Evolutionary conservation across 2,888 invertebrate species (phyloP).

Genomic region (Caenorhabditis virilis): DNA sequence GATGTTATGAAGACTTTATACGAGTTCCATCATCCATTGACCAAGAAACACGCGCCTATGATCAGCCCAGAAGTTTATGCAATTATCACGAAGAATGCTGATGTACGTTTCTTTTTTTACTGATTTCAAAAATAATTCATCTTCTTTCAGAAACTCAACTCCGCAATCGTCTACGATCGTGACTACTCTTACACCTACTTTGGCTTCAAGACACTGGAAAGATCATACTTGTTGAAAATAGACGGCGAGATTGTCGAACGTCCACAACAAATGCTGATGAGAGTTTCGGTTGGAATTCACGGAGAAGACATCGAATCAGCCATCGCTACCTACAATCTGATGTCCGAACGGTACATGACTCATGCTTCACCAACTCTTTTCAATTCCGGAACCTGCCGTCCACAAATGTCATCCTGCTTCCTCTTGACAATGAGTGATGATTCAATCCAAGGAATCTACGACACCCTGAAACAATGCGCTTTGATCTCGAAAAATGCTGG

Average conservation of each 20-base stretch:
- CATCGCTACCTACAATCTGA: conserved; percentile 90
- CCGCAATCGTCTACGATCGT: conserved; percentile 92
- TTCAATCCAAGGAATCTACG: conserved; percentile 71
- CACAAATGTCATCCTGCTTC: conserved; percentile 93
- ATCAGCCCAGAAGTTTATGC: conserved; percentile 83
- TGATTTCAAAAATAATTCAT: not conserved
- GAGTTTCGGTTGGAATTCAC: conserved; percentile 94
- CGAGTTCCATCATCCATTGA: conserved; percentile 78
- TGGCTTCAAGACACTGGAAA: conserved; percentile 97
- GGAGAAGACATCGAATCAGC: conserved; percentile 88
- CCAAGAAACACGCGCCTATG: conserved; percentile 80
- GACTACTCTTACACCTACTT: conserved; percentile 97
- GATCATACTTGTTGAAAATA: conserved; percentile 90
- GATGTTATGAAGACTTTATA: conserved; percentile 86
- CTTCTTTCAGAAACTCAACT: conserved; percentile 77
- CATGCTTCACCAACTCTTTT: conserved; percentile 97
- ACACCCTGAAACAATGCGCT: conserved; percentile 76
- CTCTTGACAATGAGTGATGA: conserved; percentile 90
- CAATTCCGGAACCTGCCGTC: conserved; percentile 85
- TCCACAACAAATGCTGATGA: conserved; percentile 98
- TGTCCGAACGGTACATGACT: conserved; percentile 93
- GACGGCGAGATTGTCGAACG: conserved; percentile 85
- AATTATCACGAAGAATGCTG: conserved; percentile 85
- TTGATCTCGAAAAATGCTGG: conserved; percentile 95
- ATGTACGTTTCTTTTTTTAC: conserved; percentile 69